A percentile compares a stretch with the other conserved stretches of the same genome.
Evolutionary conservation across 2,113 vertebrate genomes (phyloP).

Genomic region (Balaeniceps rex): DNA sequence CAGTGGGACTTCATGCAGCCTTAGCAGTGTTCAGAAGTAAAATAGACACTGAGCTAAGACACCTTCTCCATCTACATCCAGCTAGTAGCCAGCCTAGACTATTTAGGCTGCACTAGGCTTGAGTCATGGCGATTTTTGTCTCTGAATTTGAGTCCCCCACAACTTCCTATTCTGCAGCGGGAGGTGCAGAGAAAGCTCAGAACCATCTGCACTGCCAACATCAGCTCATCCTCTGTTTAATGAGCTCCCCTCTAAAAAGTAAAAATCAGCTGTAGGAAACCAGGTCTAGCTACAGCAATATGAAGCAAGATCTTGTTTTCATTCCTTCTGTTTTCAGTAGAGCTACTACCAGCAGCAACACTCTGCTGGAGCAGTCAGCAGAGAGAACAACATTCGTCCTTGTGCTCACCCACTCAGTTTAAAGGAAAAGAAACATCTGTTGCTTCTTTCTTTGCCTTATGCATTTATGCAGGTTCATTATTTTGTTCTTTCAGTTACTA

Average conservation of each 20-base stretch:
- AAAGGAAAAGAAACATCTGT: not conserved
- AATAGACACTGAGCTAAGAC: not conserved
- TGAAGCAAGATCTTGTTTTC: not conserved
- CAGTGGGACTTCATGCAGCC: not conserved
- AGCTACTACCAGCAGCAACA: not conserved
- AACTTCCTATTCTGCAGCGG: not conserved
- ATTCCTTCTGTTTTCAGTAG: not conserved
- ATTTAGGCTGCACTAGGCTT: not conserved
- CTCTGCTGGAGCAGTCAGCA: not conserved
- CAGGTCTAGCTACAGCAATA: not conserved
- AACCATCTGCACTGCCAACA: fast-evolving
- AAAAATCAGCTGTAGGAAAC: not conserved
- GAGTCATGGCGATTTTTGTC: not conserved
- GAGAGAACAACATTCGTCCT: not conserved
- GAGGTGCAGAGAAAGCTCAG: not conserved
- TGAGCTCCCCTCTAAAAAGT: not conserved
- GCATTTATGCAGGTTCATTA: not conserved
- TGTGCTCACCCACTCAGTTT: not conserved
- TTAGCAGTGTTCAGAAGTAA: not conserved
- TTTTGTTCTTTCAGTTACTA: not conserved
- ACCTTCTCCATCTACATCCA: not conserved
- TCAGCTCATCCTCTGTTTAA: not conserved
- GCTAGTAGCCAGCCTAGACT: not conserved
- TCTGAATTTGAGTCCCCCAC: not conserved
- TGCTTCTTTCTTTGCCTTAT: not conserved